Evolutionary conservation across 2,797 vertebrate species (phyloP), one percentile per base, ranked within the genome.

Genomic region (Eupleurogrammus muticus): DNA sequence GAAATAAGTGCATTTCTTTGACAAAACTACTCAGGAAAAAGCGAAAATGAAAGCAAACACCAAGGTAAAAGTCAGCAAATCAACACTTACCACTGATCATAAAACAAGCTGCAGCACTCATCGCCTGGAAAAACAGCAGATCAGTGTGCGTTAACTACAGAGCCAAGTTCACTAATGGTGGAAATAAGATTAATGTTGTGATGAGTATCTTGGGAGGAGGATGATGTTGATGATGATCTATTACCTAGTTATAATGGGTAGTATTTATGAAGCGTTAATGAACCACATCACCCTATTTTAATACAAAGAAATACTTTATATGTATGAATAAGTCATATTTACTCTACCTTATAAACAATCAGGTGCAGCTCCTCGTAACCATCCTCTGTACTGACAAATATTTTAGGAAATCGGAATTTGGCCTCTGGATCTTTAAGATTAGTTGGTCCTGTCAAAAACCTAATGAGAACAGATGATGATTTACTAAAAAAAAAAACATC

Each of bases 91-190:
- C 96, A 70, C 95, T 96, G 77, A 99, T 95, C 97, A 99, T 98
- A 79, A 99, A 99, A 92, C 98, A 99, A 72, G 97, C 96, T 7
- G 96, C 96, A 24, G 98, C 98, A 54, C 98, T 99, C 98, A 99
- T 99, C 5, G 98, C 98, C 98, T 99, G 90, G 10, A 86, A 87
- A n/a, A 56, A 88, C n/a, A 77, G 42, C 61, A 83, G 36, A 68
- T 72, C 17, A 52, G 62, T 19, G 36, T 35, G 53, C 52, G 66
- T 82, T 48, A 73, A 60, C 70, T 5, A 42, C 32, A 61, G 47
- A 75, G 36, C 62, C 59, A 78, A 72, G 78, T 80, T 74, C 78
- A 72, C 32, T 40, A 66, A 54, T 75, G 66, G 75, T 42, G 62
- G 49, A 58, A 61, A 81, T 73, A 1, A 79, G 70, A 84, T 79